phyloP scores from a whole-genome alignment of 2,797 vertebrate species.

The Uromys caudimaculatus region DNA sequence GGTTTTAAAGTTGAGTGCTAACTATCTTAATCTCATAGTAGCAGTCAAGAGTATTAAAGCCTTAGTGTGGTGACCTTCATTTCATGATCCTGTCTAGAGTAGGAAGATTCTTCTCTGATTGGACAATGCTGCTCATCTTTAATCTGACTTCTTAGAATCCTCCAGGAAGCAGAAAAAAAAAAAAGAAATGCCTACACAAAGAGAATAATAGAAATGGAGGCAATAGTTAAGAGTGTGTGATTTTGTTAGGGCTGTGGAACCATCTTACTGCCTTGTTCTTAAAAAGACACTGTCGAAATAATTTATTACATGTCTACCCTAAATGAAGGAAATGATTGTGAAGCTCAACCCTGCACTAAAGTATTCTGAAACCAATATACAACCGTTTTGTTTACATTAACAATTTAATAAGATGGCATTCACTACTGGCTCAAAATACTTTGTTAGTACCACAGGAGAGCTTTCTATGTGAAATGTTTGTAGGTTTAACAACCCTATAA shows the following conservation, averaged over 20 bases:
- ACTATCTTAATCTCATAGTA: conserved; percentile 50
- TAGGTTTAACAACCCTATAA: neutral
- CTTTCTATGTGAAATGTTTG: neutral
- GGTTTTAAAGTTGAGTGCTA: conserved; percentile 13
- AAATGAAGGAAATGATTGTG: neutral
- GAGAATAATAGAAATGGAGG: conserved; percentile 13
- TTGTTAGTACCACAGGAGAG: neutral
- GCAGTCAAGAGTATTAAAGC: conserved; percentile 22
- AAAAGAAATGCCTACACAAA: conserved; percentile 32
- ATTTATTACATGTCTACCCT: conserved; percentile 47
- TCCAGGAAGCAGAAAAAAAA: conserved; percentile 47
- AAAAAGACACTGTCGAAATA: conserved; percentile 14
- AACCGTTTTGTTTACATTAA: conserved; percentile 52
- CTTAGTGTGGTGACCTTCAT: conserved; percentile 39
- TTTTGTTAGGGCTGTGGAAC: neutral
- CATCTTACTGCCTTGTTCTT: conserved; percentile 8
- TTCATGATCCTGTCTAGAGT: conserved; percentile 17
- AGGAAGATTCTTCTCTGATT: conserved; percentile 14
- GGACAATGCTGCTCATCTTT: conserved; percentile 19
- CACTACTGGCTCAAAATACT: conserved; percentile 50
- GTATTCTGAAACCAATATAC: conserved; percentile 48
- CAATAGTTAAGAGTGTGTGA: neutral
- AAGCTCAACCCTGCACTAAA: neutral
- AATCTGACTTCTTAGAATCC: conserved; percentile 53
- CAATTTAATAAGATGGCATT: conserved; percentile 41